These are phyloP conservation scores for Malurus alboscapulatus DNA, from an alignment of 2,113 vertebrate genomes.

Conservation along the genomic window DNA sequence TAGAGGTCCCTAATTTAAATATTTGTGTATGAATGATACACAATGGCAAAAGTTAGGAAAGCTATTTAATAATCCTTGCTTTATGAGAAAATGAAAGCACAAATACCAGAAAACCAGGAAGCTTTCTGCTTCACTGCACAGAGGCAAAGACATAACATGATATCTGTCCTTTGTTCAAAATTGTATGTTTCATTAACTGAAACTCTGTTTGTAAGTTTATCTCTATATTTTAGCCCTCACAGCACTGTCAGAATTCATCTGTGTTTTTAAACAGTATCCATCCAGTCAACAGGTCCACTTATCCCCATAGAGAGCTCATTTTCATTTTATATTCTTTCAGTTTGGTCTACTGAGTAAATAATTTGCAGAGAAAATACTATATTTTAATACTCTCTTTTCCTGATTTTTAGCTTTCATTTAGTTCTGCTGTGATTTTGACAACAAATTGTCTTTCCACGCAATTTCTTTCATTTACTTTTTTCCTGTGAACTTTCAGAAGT, in stretches of 20 bases:
- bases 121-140: neutral
- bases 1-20: neutral
- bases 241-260: neutral
- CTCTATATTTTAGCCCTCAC: neutral
- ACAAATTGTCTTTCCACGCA: neutral
- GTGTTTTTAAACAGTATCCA: neutral
- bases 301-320: rapidly evolving
- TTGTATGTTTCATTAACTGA: neutral
- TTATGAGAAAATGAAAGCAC: neutral
- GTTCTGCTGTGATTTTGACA: neutral
- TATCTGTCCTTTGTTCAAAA: neutral
- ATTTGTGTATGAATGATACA: neutral
- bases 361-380: neutral
- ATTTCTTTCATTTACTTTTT: neutral
- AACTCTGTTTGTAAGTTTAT: neutral
- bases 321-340: neutral
- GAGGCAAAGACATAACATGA: neutral
- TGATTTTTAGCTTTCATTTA: neutral
- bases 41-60: neutral
- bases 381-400: neutral
- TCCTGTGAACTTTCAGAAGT: neutral
- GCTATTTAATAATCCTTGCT: neutral
- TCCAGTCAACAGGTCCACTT: neutral
- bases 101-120: neutral
- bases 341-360: neutral